Conservation (phyloP, 1,140 invertebrate genomes). For the Plectrocnemia conspersa region DNA sequence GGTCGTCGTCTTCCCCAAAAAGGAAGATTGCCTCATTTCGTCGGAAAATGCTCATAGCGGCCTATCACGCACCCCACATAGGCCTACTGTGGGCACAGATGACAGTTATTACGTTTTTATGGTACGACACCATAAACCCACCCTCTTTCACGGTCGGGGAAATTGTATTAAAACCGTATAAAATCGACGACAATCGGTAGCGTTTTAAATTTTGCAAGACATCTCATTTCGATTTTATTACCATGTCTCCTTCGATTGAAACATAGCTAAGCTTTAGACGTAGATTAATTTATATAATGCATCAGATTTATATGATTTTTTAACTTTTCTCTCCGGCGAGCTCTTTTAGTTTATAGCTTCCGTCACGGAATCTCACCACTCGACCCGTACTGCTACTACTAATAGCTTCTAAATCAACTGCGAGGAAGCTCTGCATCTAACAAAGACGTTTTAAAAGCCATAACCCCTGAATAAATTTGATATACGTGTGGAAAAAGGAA, state of each 20-base stretch:
- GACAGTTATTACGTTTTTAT: conserved; percentile 29
- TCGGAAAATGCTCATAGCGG: conserved; percentile 21
- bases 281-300: background rate
- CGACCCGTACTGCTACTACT: background rate
- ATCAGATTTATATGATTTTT: no score
- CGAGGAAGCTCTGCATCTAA: background rate
- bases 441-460: conserved; percentile 2
- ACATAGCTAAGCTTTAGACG: conserved; percentile 7
- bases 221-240: no score
- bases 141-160: conserved; percentile 10
- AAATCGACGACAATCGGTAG: conserved; percentile 4
- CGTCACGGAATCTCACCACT: conserved; percentile 9
- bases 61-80: conserved; percentile 23
- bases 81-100: conserved; percentile 15
- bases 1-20: conserved; percentile 14
- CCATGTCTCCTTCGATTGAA: background rate
- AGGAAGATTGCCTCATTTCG: conserved; percentile 34
- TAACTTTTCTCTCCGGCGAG: conserved; percentile 1
- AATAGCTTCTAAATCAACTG: conserved; percentile 6
- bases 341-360: conserved; percentile 10
- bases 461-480: conserved; percentile 11
- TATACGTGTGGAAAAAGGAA: conserved; percentile 1
- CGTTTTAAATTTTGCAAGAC: no score
- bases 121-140: background rate
- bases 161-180: conserved; percentile 15